phyloP scores from a whole-genome alignment of 2,797 vertebrate species.

The Chloroceryle amazona region DNA sequence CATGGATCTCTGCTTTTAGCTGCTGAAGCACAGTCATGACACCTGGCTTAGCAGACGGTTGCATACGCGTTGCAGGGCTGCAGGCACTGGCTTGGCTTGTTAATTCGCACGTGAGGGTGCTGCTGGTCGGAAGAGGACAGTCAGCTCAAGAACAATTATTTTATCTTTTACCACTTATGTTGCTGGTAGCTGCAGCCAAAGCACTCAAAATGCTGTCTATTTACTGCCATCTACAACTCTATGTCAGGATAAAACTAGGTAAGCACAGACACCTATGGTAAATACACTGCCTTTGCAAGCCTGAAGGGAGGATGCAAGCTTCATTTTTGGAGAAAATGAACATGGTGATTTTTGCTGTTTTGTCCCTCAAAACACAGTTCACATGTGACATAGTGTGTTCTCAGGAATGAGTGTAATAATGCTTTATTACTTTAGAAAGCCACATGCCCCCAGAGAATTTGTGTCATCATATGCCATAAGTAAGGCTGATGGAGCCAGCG shows the following conservation, averaged over 20 bases:
- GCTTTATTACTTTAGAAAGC: slow-evolving; percentile 63
- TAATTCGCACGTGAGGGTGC: background rate
- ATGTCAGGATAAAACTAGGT: background rate
- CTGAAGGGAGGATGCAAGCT: background rate
- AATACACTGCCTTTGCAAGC: background rate
- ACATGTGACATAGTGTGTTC: background rate
- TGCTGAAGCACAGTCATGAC: background rate
- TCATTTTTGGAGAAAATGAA: background rate
- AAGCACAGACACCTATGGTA: background rate
- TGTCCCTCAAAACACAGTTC: background rate
- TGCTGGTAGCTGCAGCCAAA: background rate
- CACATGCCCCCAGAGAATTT: slow-evolving; percentile 16
- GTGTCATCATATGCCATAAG: background rate
- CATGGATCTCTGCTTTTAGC: background rate
- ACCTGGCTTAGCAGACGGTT: background rate
- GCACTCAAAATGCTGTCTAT: slow-evolving; percentile 10
- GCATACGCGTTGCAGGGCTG: background rate
- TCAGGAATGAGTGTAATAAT: background rate
- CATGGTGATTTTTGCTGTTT: background rate
- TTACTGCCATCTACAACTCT: background rate
- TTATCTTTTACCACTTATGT: background rate
- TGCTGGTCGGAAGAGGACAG: background rate
- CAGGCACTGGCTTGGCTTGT: background rate
- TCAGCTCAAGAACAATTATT: slow-evolving; percentile 28
- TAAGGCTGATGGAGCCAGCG: background rate